phyloP scores from a whole-genome alignment of 2,888 invertebrate species.

The Trissolcus japonicus region DNA sequence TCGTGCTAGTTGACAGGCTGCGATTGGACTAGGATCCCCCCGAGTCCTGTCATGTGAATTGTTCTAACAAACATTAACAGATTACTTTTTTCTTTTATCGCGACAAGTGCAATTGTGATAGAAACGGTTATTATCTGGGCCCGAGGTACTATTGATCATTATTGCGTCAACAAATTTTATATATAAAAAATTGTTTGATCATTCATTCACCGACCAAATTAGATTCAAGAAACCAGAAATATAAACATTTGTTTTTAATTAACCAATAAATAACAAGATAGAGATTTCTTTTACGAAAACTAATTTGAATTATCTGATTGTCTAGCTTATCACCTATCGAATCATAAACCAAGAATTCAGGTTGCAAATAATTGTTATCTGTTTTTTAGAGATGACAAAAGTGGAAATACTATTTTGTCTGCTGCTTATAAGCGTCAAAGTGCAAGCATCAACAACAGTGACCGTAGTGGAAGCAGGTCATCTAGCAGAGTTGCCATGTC shows the following conservation, averaged over 20 bases:
- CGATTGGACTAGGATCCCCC: background rate
- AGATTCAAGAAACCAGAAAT: too few relatives aligned
- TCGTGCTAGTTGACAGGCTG: conserved; percentile 22
- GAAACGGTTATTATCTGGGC: too few relatives aligned
- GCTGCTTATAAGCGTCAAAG: conserved; percentile 56
- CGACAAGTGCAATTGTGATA: too few relatives aligned
- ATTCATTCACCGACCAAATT: too few relatives aligned
- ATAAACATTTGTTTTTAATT: too few relatives aligned
- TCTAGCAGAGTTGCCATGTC: conserved; percentile 80
- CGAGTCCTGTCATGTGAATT: conserved; percentile 20
- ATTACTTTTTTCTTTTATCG: background rate
- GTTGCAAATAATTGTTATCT: background rate
- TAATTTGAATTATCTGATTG: background rate
- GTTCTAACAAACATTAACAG: background rate
- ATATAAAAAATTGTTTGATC: background rate
- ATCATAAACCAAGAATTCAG: too few relatives aligned
- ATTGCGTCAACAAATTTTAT: conserved; percentile 1
- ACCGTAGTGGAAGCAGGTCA: conserved; percentile 80
- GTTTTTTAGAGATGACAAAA: conserved; percentile 49
- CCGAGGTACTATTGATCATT: too few relatives aligned
- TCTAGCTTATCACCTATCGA: background rate
- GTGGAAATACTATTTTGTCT: conserved; percentile 60
- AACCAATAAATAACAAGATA: too few relatives aligned
- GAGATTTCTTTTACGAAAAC: background rate
- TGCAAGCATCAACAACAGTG: conserved; percentile 65